Evolutionary conservation across 23 tunicate genomes (phyloP).

Genomic region (Diplosoma virens): DNA sequence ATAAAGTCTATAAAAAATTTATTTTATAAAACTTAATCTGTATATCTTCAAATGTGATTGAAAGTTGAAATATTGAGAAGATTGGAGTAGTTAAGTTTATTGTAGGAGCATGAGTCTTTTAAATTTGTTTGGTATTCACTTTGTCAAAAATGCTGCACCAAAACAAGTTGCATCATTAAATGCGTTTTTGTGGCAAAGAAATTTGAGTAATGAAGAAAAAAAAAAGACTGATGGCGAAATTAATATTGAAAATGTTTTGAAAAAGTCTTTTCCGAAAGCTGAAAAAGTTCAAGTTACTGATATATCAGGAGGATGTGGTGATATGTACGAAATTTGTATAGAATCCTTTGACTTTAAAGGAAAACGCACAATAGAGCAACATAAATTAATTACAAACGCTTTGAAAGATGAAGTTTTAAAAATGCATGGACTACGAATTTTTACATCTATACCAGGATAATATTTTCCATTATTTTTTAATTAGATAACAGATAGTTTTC

Average conservation of each 20-base stretch:
- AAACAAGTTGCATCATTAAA: background rate
- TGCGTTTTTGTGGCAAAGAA: background rate
- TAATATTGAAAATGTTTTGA: background rate
- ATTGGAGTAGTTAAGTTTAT: no score
- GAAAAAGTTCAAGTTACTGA: slow-evolving; percentile 52
- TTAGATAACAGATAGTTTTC: no score
- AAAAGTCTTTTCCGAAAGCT: slow-evolving; percentile 15
- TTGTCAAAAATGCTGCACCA: background rate
- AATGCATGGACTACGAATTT: slow-evolving; percentile 91
- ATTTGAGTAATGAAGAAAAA: background rate
- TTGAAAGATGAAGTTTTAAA: slow-evolving; percentile 78
- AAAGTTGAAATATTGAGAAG: no score
- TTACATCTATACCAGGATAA: slow-evolving; percentile 42
- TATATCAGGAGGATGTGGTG: slow-evolving; percentile 97
- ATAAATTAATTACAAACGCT: slow-evolving; percentile 78
- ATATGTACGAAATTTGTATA: slow-evolving; percentile 80
- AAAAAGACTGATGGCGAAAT: slow-evolving; percentile 14
- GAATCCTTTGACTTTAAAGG: slow-evolving; percentile 60
- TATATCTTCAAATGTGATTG: no score
- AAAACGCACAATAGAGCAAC: slow-evolving; percentile 59
- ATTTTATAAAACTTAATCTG: no score
- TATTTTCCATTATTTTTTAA: no score
- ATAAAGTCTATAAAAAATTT: no score
- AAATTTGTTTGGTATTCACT: background rate
- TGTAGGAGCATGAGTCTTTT: background rate